These are phyloP conservation scores for Hyperopisus bebe DNA, from an alignment of 2,113 vertebrate genomes.

Conservation along the genomic window DNA sequence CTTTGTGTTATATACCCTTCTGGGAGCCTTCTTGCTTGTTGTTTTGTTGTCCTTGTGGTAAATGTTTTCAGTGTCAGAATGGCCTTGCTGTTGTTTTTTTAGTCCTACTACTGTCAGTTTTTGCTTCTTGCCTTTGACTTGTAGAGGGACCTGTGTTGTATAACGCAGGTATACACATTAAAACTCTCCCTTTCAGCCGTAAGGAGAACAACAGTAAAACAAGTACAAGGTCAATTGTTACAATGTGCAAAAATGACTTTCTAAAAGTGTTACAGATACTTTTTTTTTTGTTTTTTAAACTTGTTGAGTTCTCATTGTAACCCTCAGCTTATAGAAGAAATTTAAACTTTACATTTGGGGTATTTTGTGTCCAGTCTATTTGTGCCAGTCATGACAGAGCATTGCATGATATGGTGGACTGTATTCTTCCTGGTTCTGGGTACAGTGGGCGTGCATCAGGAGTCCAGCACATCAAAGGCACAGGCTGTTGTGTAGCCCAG, in stretches of 20 bases:
- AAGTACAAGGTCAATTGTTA: background rate
- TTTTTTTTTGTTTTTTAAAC: background rate
- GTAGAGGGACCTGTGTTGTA: background rate
- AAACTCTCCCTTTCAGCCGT: background rate
- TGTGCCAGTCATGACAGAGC: background rate
- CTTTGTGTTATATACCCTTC: background rate
- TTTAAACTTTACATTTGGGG: background rate
- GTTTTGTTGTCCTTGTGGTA: slow-evolving; percentile 26
- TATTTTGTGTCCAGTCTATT: background rate
- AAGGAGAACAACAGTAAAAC: background rate
- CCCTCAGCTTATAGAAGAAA: background rate
- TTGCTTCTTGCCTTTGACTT: slow-evolving; percentile 26
- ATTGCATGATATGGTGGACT: background rate
- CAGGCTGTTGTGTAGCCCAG: background rate
- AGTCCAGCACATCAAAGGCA: background rate
- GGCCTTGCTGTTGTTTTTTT: slow-evolving; percentile 26
- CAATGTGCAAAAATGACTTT: background rate
- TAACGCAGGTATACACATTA: background rate
- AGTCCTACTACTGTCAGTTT: slow-evolving; percentile 23
- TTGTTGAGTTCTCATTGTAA: background rate
- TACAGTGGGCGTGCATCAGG: background rate
- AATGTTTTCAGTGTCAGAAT: slow-evolving; percentile 33
- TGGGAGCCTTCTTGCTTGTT: background rate
- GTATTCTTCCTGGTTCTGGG: background rate
- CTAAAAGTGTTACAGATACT: background rate